Conservation (phyloP, 1,140 invertebrate genomes). For the Eriocheir sinensis region DNA sequence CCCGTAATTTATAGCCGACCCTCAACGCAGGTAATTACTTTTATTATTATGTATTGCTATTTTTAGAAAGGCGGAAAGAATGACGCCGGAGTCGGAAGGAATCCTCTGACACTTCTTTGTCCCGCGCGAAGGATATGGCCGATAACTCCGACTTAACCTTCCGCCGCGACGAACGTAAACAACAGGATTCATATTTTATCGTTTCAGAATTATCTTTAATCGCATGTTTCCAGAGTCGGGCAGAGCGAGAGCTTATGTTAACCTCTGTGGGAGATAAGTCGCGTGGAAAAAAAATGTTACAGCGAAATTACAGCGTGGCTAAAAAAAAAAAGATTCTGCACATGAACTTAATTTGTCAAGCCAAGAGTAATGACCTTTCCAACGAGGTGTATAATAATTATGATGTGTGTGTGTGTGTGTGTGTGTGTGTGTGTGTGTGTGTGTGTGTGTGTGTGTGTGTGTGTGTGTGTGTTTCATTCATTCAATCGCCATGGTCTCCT, state of each 20-base stretch:
- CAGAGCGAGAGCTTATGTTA: neutral
- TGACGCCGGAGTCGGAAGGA: neutral
- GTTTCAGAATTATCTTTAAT: neutral
- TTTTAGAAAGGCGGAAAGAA: neutral
- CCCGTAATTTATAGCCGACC: too few relatives aligned
- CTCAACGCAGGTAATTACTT: too few relatives aligned
- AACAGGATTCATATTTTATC: neutral
- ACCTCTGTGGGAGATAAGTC: neutral
- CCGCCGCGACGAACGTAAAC: conserved; percentile 6
- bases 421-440: too few relatives aligned
- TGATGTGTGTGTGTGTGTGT: too few relatives aligned
- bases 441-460: too few relatives aligned
- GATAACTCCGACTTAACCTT: neutral
- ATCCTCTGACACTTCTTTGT: neutral
- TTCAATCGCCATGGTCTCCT: too few relatives aligned
- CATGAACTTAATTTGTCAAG: too few relatives aligned
- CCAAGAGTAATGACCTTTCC: too few relatives aligned
- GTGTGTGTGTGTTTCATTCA: too few relatives aligned
- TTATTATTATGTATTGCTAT: neutral
- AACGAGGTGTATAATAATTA: too few relatives aligned
- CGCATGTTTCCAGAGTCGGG: neutral
- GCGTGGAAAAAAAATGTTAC: neutral
- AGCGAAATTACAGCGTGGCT: too few relatives aligned
- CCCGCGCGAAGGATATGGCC: neutral
- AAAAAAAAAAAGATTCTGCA: too few relatives aligned